Percentiles rank a stretch among this genome's conserved stretches.
Evolutionary conservation across 2,888 invertebrate genomes (phyloP).

Genomic region (Neoascia interrupta): DNA sequence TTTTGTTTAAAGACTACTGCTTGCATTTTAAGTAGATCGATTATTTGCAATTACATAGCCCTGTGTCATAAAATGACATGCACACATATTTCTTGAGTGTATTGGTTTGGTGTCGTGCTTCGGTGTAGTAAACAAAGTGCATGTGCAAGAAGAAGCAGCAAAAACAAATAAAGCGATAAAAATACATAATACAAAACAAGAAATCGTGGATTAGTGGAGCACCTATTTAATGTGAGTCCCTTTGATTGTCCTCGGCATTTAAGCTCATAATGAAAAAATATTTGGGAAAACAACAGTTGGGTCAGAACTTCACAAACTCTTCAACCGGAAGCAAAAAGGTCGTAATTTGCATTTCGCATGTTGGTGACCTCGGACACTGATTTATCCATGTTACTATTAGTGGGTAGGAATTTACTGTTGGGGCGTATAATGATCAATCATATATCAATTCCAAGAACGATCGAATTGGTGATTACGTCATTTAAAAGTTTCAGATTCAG

Average conservation of each 20-base stretch:
- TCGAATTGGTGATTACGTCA: slow-evolving; percentile 44
- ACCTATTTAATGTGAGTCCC: too few species aligned
- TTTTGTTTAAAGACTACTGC: neutral
- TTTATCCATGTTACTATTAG: neutral
- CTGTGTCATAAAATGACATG: slow-evolving; percentile 11
- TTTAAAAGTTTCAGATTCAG: too few species aligned
- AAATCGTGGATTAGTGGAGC: slow-evolving; percentile 13
- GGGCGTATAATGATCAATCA: slow-evolving; percentile 30
- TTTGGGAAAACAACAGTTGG: too few species aligned
- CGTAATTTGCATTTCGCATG: neutral
- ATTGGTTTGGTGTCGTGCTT: slow-evolving; percentile 32
- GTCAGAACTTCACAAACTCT: neutral
- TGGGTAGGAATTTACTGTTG: slow-evolving; percentile 2
- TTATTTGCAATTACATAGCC: slow-evolving; percentile 45
- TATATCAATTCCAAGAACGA: too few species aligned
- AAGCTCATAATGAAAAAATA: neutral
- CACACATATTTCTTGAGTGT: slow-evolving; percentile 20
- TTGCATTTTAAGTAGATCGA: slow-evolving; percentile 43
- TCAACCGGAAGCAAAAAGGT: slow-evolving; percentile 40
- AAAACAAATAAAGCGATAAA: slow-evolving; percentile 2
- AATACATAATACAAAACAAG: slow-evolving; percentile 47
- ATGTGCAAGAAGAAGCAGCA: slow-evolving; percentile 18
- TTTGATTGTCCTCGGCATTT: too few species aligned
- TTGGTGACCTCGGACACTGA: neutral
- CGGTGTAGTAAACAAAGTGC: slow-evolving; percentile 25